Base-by-base conservation (phyloP, 2,113 vertebrate species). In the Scomber colias region DNA sequence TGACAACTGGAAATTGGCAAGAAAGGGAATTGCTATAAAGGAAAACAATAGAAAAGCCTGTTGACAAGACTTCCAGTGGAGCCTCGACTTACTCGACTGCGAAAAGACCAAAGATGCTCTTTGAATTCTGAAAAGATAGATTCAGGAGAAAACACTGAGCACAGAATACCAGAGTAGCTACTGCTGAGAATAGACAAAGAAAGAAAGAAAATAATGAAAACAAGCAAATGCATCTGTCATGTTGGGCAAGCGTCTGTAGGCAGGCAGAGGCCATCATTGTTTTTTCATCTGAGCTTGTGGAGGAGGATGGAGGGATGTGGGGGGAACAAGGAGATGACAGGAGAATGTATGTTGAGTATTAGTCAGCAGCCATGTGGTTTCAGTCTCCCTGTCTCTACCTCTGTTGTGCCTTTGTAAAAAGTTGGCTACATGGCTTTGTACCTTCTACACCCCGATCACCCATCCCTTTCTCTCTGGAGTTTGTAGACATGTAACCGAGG, bases 191-290 rank as follows among this genome's bases (percentile, higher is more conserved):
- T 14, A 64, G 62, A 21, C 13, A 54, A 19, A 63, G 46, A 71
- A 56, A 57, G 0, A 0, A 53, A 50, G 50, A 2, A 30, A 62
- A 40, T 48, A 65, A 46, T 67, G 10, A 35, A 13, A 77, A 48
- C 7, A 44, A 63, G 12, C 62, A 79, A 61, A 17, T 79, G 53
- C 71, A 60, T 82, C 46, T 75, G 82, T 87, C 77, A 68, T 59
- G 68, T 87, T 24, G 53, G 70, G 40, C 17, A 50, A 57, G 19
- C 0, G 3, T 63, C 49, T 55, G 50, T 30, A 5, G 12, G 21
- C 45, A 53, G 12, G 16, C 57, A 44, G 24, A 50, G 2, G 24
- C 0, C 15, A 50, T 35, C 0, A 1, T 11, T 49, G 66, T 35
- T 30, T 64, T 64, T 27, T 59, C 53, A 68, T 74, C 55, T 59